Evolutionary conservation across 2,888 invertebrate species (phyloP).

Genomic region (Petrophora chlorosata): DNA sequence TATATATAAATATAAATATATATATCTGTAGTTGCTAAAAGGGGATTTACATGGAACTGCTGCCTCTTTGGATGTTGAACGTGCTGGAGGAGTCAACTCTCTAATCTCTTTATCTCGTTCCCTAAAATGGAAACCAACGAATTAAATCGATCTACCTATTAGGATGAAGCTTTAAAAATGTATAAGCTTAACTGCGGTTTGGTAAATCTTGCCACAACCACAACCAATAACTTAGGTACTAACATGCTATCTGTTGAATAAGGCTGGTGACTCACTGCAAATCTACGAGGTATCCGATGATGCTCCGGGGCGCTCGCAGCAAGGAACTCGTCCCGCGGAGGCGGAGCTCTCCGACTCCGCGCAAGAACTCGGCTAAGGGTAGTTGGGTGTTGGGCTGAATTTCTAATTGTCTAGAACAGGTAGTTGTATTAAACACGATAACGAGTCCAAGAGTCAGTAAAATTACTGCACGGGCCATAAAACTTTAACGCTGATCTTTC

Average conservation of each 20-base stretch:
- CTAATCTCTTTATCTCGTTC: constrained; percentile 41
- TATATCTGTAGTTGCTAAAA: background rate
- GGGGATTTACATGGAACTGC: constrained; percentile 8
- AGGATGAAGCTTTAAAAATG: too few species aligned
- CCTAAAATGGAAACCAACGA: too few species aligned
- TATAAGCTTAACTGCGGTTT: too few species aligned
- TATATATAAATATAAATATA: background rate
- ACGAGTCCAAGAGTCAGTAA: background rate
- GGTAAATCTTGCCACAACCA: too few species aligned
- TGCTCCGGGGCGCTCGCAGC: constrained; percentile 81
- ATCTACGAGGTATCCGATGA: constrained; percentile 60
- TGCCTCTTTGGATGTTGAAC: constrained; percentile 37
- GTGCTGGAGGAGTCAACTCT: constrained; percentile 17
- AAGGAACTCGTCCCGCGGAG: constrained; percentile 87
- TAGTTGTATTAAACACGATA: too few species aligned
- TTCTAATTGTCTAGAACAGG: constrained; percentile 57
- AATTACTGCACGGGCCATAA: too few species aligned
- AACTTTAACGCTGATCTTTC: too few species aligned
- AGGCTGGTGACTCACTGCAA: constrained; percentile 54
- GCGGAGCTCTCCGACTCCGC: constrained; percentile 85
- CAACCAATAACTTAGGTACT: too few species aligned
- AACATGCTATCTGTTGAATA: background rate
- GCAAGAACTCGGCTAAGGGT: constrained; percentile 80
- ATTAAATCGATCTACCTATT: too few species aligned
- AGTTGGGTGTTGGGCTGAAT: constrained; percentile 59